These are phyloP conservation scores for Ptychobarbus kaznakovi DNA, from an alignment of 2,797 vertebrate genomes.

Conservation along the genomic window DNA sequence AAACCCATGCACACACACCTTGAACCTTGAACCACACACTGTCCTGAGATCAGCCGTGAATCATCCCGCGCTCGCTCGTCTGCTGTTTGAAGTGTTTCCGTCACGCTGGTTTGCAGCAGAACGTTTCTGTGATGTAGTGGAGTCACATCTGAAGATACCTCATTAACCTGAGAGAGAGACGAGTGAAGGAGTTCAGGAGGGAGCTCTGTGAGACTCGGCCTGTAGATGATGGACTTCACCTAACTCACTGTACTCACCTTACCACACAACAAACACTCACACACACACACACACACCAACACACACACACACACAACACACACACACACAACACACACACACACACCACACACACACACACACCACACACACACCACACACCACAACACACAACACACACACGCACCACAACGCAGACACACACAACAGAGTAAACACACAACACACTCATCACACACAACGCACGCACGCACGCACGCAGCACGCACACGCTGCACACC, in stretches of 20 bases:
- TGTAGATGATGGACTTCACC: background rate
- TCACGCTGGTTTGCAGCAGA: slow-evolving; percentile 19
- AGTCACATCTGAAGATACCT: slow-evolving; percentile 10
- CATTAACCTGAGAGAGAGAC: background rate
- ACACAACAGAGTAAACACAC: too few species aligned
- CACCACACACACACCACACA: too few species aligned
- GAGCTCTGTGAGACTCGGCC: background rate
- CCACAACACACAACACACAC: too few species aligned
- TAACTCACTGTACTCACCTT: background rate
- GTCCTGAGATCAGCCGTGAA: slow-evolving; percentile 13
- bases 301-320: too few species aligned
- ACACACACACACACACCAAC: too few species aligned
- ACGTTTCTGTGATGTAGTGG: background rate
- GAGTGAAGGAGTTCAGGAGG: background rate
- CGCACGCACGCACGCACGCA: too few species aligned
- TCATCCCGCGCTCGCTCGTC: background rate
- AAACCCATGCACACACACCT: background rate
- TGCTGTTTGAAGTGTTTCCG: slow-evolving; percentile 20
- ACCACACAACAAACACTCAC: too few species aligned
- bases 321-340: too few species aligned
- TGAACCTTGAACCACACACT: background rate
- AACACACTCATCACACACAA: too few species aligned
- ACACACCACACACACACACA: too few species aligned
- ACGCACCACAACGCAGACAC: too few species aligned
- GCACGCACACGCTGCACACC: too few species aligned